Conservation (phyloP, 2,888 invertebrate species). For the Drosophila helvetica region DNA sequence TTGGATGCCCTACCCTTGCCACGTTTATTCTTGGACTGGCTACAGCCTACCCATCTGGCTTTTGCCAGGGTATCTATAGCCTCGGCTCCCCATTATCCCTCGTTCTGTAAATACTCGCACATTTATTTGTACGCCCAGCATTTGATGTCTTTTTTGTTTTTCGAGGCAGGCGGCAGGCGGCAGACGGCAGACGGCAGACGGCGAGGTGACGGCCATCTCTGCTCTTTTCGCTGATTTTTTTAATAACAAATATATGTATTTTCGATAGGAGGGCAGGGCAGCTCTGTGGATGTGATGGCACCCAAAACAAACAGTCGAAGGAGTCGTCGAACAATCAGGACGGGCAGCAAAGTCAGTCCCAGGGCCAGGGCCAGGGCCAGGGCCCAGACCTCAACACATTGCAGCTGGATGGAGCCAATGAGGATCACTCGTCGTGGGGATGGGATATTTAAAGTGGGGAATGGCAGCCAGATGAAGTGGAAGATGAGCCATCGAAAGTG, state of each 20-base stretch:
- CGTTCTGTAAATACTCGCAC: not conserved
- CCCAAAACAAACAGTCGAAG: conserved; percentile 28
- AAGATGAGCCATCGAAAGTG: not conserved
- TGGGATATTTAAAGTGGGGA: not conserved
- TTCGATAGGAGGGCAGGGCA: not conserved
- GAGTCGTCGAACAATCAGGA: conserved; percentile 6
- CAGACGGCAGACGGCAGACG: too few relatives aligned
- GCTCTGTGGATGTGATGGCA: conserved; percentile 8
- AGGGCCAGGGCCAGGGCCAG: not conserved
- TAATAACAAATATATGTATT: conserved; percentile 16
- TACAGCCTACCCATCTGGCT: not conserved
- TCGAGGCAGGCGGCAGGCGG: not conserved
- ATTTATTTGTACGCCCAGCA: conserved; percentile 16
- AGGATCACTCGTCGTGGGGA: not conserved
- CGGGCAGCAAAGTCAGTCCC: conserved; percentile 1
- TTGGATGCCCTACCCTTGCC: not conserved
- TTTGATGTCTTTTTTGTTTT: conserved; percentile 11
- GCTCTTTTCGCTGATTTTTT: conserved; percentile 38
- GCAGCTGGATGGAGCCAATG: not conserved
- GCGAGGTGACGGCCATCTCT: conserved; percentile 22
- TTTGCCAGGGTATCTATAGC: not conserved
- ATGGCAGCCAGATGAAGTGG: not conserved
- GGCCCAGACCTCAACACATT: not conserved
- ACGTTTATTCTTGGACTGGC: too few relatives aligned
- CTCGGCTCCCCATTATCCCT: not conserved